phyloP scores from a whole-genome alignment of 2,113 vertebrate species.

The Mugil cephalus region DNA sequence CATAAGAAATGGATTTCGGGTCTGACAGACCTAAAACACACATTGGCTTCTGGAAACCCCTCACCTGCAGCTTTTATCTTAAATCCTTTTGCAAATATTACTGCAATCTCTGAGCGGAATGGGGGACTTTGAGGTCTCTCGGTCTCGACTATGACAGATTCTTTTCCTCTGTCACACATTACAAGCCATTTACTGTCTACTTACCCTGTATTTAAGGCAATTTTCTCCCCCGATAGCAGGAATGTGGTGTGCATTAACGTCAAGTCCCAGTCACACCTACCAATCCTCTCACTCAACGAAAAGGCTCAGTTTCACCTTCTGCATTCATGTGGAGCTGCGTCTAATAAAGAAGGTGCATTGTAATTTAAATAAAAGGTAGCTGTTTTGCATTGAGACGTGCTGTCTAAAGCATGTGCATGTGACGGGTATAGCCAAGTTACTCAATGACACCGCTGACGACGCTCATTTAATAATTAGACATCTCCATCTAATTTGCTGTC shows the following conservation, averaged over 20 bases:
- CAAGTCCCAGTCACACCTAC: constrained; percentile 67
- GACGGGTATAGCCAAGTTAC: neutral
- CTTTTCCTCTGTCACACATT: constrained; percentile 74
- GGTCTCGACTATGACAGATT: constrained; percentile 74
- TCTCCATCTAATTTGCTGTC: neutral
- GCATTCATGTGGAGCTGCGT: constrained; percentile 27
- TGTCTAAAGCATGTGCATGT: neutral
- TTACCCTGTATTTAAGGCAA: constrained; percentile 83
- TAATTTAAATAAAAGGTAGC: neutral
- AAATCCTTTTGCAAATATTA: constrained; percentile 79
- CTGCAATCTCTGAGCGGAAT: constrained; percentile 64
- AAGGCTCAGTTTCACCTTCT: constrained; percentile 42
- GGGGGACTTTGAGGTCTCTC: constrained; percentile 69
- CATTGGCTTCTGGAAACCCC: constrained; percentile 58
- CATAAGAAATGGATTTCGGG: constrained; percentile 47
- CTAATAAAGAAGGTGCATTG: constrained; percentile 12
- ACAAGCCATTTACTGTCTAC: constrained; percentile 78
- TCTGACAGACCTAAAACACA: constrained; percentile 54
- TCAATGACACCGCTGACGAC: constrained; percentile 7
- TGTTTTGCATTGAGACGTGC: constrained; percentile 11
- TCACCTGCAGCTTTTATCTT: constrained; percentile 75
- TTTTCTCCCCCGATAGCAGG: constrained; percentile 67
- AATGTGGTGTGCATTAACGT: constrained; percentile 76
- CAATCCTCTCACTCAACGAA: constrained; percentile 55
- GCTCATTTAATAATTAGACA: neutral